phyloP scores from a whole-genome alignment of 92 coral and sea anemone species.

The Palythoa grandis region DNA sequence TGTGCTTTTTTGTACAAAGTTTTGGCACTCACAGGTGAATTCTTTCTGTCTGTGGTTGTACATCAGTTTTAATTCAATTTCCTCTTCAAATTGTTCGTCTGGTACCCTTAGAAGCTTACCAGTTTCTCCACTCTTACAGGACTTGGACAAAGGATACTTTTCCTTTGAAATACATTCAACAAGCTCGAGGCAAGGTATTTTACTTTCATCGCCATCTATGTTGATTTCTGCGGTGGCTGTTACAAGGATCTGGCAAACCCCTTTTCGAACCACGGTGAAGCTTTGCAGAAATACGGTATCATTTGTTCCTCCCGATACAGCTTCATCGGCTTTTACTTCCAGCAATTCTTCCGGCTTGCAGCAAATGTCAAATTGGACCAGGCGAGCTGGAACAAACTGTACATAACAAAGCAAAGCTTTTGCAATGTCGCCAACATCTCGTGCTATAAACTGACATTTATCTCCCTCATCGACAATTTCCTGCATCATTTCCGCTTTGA shows the following conservation, averaged over 20 bases:
- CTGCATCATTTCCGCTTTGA: conserved; percentile 25
- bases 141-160: too few relatives aligned
- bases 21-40: background rate
- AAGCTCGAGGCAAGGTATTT: background rate
- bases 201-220: conserved; percentile 4
- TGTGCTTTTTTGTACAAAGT: background rate
- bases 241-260: background rate
- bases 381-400: conserved; percentile 23
- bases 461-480: conserved; percentile 25
- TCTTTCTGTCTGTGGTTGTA: background rate
- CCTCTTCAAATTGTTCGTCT: background rate
- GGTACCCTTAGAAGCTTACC: background rate
- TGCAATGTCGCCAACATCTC: background rate
- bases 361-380: conserved; percentile 11
- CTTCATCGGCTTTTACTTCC: background rate
- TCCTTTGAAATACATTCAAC: too few relatives aligned
- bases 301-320: background rate
- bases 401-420: conserved; percentile 13
- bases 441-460: background rate
- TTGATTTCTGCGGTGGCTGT: conserved; percentile 7
- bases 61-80: conserved; percentile 9
- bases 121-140: background rate
- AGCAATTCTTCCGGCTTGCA: background rate
- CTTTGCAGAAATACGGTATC: background rate
- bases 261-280: background rate